Conservation (phyloP, 92 coral and sea anemone genomes). For the Umimayanthus chanpuru region DNA sequence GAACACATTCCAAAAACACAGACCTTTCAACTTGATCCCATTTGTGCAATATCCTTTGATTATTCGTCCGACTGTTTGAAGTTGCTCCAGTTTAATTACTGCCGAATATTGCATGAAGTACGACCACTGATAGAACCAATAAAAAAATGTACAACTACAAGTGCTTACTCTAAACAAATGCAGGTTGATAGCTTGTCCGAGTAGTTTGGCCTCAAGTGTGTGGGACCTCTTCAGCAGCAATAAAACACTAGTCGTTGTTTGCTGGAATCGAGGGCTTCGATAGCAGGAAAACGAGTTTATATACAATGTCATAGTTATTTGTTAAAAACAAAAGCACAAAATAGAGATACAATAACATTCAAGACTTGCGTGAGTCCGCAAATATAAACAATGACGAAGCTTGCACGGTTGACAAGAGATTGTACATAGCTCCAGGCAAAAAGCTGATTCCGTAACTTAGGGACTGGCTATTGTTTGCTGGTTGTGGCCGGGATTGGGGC, state of each 20-base stretch:
- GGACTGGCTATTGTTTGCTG: no score
- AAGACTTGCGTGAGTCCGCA: constrained; percentile 5
- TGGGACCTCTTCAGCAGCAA: no score
- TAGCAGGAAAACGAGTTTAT: no score
- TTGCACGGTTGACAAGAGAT: not conserved
- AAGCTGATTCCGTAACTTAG: not conserved
- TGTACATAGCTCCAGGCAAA: not conserved
- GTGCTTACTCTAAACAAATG: constrained; percentile 4
- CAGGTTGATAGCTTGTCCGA: not conserved
- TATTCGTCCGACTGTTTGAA: no score
- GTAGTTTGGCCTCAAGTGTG: no score
- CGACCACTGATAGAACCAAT: not conserved
- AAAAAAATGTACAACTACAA: not conserved
- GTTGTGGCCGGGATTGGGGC: no score
- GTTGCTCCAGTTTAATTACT: not conserved
- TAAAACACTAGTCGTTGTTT: no score
- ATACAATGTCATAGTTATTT: no score
- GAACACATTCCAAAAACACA: not conserved
- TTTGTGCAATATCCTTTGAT: not conserved
- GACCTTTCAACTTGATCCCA: not conserved
- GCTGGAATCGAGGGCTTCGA: no score
- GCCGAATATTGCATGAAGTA: not conserved
- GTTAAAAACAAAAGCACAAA: not conserved
- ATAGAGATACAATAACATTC: not conserved
- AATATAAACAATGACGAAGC: not conserved